Evolutionary conservation across 1,140 invertebrate species (phyloP), one percentile per base, ranked within the genome.

Genomic region (Listronotus bonariensis): DNA sequence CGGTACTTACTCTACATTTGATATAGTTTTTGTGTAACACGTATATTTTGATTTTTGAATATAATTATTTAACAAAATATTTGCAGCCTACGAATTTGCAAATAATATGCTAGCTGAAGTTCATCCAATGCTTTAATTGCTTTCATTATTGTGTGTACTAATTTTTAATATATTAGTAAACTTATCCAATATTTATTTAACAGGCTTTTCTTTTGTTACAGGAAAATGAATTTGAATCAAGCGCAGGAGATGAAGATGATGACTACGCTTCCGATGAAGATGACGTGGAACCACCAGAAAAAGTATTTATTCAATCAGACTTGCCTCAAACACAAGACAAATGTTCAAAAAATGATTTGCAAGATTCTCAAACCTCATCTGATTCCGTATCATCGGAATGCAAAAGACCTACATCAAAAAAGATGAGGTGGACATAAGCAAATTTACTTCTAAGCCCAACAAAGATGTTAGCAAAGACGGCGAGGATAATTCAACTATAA

Each of bases 201-300:
- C 11, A 1, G 3, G 3, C 2, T 10, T 61, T 53, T 53, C 20
- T 34, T 32, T 65, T 65, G 54, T 65, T 65, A 1, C 62, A 65
- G 62, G 62, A 65, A 57, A 40, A 65, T 17, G 14, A 15, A 7
- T 42, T 31, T 4, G 41, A 48, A 4, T 17, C 38, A n/a, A 48
- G 31, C 38, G 53, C 51, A 48, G 26, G 9, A 0, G 62, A 65
- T 7, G 62, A 65, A 4, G 34, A 57, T 15, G 62, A 65, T 15
- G 62, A 65, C 9, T 42, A 56, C 46, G 31, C 15, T 0, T 57
- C 46, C 1, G 62, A 65, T 1, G 62, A 65, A 15, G 62, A 65
- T 12, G 53, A 51, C 8, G 4, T 26, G 12, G 62, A 65, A 14
- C 62, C 62, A 15, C 62, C 62, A 40, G 42, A 31, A 41, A 65